phyloP scores from a whole-genome alignment of 2,797 vertebrate genomes.

The Thunnus albacares region DNA sequence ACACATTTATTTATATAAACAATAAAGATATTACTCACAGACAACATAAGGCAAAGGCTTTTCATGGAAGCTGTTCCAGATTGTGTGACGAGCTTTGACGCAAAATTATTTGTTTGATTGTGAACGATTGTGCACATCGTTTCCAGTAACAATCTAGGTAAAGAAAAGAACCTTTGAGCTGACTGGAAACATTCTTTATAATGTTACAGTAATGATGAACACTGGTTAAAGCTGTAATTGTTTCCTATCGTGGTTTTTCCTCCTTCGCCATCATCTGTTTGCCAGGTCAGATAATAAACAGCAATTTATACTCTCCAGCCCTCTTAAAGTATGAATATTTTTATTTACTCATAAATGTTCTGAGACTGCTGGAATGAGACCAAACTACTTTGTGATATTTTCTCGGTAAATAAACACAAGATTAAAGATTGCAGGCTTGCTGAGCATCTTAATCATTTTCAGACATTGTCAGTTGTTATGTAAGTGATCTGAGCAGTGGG shows the following conservation, averaged over 20 bases:
- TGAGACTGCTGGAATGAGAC: conserved; percentile 30
- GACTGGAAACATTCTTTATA: conserved; percentile 19
- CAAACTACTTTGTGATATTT: conserved; percentile 41
- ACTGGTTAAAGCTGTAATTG: conserved; percentile 19
- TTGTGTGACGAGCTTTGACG: neutral
- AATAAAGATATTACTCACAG: neutral
- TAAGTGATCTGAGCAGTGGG: conserved; percentile 37
- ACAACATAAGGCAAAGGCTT: no score
- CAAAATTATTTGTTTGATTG: conserved; percentile 12
- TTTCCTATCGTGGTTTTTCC: conserved; percentile 36
- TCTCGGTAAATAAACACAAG: conserved; percentile 45
- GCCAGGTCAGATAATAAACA: conserved; percentile 26
- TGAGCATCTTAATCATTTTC: conserved; percentile 55
- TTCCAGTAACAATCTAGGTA: conserved; percentile 14
- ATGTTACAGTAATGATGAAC: conserved; percentile 36
- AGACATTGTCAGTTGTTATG: conserved; percentile 48
- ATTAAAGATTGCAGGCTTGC: conserved; percentile 27
- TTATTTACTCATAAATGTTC: conserved; percentile 4
- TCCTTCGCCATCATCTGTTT: conserved; percentile 38
- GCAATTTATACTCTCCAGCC: neutral
- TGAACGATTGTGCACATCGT: neutral
- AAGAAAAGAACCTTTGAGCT: conserved; percentile 12
- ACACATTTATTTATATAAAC: neutral
- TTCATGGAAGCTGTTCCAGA: conserved; percentile 2
- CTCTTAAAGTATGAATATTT: conserved; percentile 29